Conservation (phyloP, 2,888 invertebrate species). For the Cyclophora punctaria region DNA sequence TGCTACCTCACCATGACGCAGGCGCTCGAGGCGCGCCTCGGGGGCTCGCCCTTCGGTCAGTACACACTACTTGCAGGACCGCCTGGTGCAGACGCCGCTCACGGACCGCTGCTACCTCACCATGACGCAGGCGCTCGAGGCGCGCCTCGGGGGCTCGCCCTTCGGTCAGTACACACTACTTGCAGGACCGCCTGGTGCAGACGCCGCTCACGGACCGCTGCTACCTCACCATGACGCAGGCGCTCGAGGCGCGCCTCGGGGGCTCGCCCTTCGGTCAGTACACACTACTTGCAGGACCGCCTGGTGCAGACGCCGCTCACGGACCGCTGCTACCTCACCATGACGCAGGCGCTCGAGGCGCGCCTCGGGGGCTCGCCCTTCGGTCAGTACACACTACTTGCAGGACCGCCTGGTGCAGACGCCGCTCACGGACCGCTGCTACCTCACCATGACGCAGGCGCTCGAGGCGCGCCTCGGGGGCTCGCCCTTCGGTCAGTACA, state of each 20-base stretch:
- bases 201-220: slow-evolving; percentile 99
- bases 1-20: slow-evolving; percentile 99
- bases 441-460: slow-evolving; percentile 99
- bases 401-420: slow-evolving; percentile 98
- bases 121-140: slow-evolving; percentile 99
- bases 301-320: slow-evolving; percentile 98
- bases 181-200: slow-evolving; percentile 97
- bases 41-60: slow-evolving; percentile 98
- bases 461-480: slow-evolving; percentile 97
- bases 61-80: slow-evolving; percentile 81
- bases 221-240: slow-evolving; percentile 99
- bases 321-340: slow-evolving; percentile 98
- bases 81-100: slow-evolving; percentile 96
- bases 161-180: slow-evolving; percentile 80
- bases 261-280: slow-evolving; percentile 97
- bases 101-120: slow-evolving; percentile 99
- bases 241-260: slow-evolving; percentile 95
- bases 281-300: slow-evolving; percentile 84
- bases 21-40: slow-evolving; percentile 95
- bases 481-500: slow-evolving; percentile 93
- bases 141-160: slow-evolving; percentile 98
- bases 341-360: slow-evolving; percentile 99
- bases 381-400: slow-evolving; percentile 77
- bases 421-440: slow-evolving; percentile 98
- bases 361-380: slow-evolving; percentile 99